Percentiles rank a stretch among this genome's conserved stretches.
Conservation (phyloP, 1,140 invertebrate genomes). For the Arion vulgaris region DNA sequence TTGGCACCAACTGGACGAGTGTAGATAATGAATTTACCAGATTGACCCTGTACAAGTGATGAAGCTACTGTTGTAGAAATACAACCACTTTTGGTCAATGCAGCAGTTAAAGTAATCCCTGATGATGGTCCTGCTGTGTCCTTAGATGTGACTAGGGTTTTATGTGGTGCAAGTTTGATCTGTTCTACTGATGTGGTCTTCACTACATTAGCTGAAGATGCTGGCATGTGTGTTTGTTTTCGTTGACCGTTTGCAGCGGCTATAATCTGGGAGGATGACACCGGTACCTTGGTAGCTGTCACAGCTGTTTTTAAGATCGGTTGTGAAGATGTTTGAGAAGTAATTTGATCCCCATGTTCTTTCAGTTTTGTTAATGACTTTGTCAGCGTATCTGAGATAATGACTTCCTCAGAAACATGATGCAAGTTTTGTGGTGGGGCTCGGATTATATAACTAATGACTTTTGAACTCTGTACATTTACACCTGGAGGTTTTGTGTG, state of each 20-base stretch:
- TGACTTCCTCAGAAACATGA: not conserved
- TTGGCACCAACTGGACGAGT: constrained; percentile 3
- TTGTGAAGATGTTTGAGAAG: not conserved
- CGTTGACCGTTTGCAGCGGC: not conserved
- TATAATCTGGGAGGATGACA: not conserved
- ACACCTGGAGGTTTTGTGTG: not conserved
- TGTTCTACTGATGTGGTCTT: not conserved
- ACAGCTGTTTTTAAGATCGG: not conserved
- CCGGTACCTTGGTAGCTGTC: not conserved
- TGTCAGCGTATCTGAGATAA: constrained; percentile 7
- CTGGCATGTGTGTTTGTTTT: not conserved
- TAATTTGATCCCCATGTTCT: not conserved
- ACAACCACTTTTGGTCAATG: not conserved
- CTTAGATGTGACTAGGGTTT: not conserved
- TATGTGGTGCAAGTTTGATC: not conserved
- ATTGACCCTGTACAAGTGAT: not conserved
- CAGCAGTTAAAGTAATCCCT: not conserved
- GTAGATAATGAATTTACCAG: constrained; percentile 21
- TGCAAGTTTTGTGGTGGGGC: not conserved
- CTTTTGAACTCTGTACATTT: not conserved
- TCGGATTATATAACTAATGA: not conserved
- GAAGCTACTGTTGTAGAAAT: not conserved
- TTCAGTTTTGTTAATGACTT: constrained; percentile 18
- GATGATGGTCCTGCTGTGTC: not conserved
- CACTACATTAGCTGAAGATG: not conserved